Conservation (phyloP, 2,888 invertebrate species). For the Pocota personata region DNA sequence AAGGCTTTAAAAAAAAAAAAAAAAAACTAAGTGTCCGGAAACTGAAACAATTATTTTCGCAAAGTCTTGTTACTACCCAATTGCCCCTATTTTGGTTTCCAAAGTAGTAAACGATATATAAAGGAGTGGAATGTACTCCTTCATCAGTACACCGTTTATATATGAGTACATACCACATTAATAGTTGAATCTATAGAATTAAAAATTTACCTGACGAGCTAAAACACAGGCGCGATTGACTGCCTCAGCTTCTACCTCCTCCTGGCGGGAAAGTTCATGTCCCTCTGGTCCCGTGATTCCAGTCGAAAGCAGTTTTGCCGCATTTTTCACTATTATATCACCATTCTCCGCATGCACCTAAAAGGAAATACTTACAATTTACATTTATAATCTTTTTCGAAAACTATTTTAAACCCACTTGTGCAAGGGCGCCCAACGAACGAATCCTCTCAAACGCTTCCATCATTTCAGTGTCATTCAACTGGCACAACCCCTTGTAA, state of each 20-base stretch:
- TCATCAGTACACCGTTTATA: neutral
- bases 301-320: conserved; percentile 90
- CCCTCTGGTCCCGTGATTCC: conserved; percentile 98
- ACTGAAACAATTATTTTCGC: too few relatives aligned
- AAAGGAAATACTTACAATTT: neutral
- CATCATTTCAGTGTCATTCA: conserved; percentile 95
- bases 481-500: conserved; percentile 94
- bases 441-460: conserved; percentile 93
- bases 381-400: neutral
- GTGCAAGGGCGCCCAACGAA: conserved; percentile 93
- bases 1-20: too few relatives aligned
- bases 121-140: neutral
- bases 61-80: too few relatives aligned
- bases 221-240: conserved; percentile 96
- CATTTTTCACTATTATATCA: conserved; percentile 94
- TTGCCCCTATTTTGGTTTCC: too few relatives aligned
- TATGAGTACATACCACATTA: conserved; percentile 8
- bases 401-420: conserved; percentile 77
- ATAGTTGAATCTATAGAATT: neutral
- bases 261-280: conserved; percentile 95
- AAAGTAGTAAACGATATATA: neutral
- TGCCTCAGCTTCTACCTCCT: conserved; percentile 98
- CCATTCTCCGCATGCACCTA: conserved; percentile 99
- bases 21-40: too few relatives aligned
- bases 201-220: conserved; percentile 91